These are phyloP conservation scores for Drosophila niveifrons DNA, from an alignment of 2,888 invertebrate genomes.

Conservation along the genomic window DNA sequence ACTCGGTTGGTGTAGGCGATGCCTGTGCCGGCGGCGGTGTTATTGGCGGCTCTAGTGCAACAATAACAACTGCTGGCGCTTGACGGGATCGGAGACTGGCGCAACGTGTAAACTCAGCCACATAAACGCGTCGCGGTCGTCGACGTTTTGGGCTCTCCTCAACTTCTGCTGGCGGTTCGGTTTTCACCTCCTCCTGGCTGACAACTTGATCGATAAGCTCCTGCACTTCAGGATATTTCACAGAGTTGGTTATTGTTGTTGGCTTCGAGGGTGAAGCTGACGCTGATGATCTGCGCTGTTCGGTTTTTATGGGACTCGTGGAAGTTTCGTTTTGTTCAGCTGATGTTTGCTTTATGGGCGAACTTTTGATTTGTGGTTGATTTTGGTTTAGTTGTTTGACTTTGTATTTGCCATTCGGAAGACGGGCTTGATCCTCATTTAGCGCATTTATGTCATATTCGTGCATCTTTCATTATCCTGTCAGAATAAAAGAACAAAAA, in stretches of 20 bases:
- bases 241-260: not conserved
- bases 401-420: slow-evolving; percentile 69
- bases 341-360: not conserved
- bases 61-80: slow-evolving; percentile 10
- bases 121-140: slow-evolving; percentile 62
- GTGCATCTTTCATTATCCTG: slow-evolving; percentile 84
- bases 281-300: slow-evolving; percentile 1
- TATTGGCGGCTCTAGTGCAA: slow-evolving; percentile 12
- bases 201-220: slow-evolving; percentile 46
- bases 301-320: slow-evolving; percentile 15
- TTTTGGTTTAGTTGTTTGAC: slow-evolving; percentile 13
- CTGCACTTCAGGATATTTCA: slow-evolving; percentile 43
- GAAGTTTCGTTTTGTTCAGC: slow-evolving; percentile 24
- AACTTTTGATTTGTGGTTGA: not conserved
- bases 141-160: slow-evolving; percentile 41
- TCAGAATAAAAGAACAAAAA: slow-evolving; percentile 55
- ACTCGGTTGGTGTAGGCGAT: slow-evolving; percentile 62
- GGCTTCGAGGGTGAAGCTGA: not conserved
- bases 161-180: not conserved
- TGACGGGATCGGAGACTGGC: slow-evolving; percentile 62
- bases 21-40: slow-evolving; percentile 26
- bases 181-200: slow-evolving; percentile 16
- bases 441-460: slow-evolving; percentile 83
- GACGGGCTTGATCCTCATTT: slow-evolving; percentile 83
- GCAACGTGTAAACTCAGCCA: slow-evolving; percentile 52